A percentile compares a stretch with the other conserved stretches of the same genome.
phyloP scores from a whole-genome alignment of 2,888 invertebrate genomes.

The Caenorhabditis sp. region DNA sequence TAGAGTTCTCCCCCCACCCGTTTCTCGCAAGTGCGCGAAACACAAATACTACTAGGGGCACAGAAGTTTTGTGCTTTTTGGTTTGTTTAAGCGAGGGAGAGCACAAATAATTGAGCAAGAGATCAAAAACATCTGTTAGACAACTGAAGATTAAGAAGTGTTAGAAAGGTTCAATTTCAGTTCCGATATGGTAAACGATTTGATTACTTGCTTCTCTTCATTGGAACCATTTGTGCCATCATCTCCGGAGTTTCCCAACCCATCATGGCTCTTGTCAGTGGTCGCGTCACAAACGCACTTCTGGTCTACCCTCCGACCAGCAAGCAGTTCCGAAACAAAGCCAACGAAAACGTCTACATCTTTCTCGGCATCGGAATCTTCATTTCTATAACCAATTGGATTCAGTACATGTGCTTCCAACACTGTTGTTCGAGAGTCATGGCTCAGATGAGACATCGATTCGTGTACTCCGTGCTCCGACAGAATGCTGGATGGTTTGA shows the following conservation, averaged over 20 bases:
- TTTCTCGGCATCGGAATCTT: conserved; percentile 77
- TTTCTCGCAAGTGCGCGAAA: conserved; percentile 47
- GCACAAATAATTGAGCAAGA: conserved; percentile 33
- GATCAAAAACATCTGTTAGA: conserved; percentile 14
- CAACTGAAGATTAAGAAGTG: conserved; percentile 11
- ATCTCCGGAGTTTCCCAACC: conserved; percentile 76
- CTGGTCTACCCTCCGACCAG: conserved; percentile 71
- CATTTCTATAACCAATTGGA: conserved; percentile 72
- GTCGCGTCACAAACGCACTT: conserved; percentile 76
- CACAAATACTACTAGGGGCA: conserved; percentile 47
- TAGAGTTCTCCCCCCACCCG: conserved; percentile 21
- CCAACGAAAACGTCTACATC: conserved; percentile 78
- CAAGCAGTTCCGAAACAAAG: conserved; percentile 71
- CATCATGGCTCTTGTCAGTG: conserved; percentile 74
- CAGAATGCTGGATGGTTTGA: conserved; percentile 81
- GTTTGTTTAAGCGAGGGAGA: conserved; percentile 47
- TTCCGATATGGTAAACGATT: conserved; percentile 74
- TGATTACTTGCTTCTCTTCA: conserved; percentile 71
- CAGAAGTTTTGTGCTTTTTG: conserved; percentile 49
- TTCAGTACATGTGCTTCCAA: conserved; percentile 80
- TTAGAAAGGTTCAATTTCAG: conserved; percentile 67
- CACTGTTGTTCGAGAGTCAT: conserved; percentile 75
- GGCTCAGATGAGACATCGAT: conserved; percentile 72
- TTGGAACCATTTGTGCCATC: conserved; percentile 72
- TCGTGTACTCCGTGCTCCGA: conserved; percentile 73